A percentile compares a stretch with the other conserved stretches of the same genome.
Conservation (phyloP, 53 echinoderm and acorn worm species). For the Crossaster papposus region DNA sequence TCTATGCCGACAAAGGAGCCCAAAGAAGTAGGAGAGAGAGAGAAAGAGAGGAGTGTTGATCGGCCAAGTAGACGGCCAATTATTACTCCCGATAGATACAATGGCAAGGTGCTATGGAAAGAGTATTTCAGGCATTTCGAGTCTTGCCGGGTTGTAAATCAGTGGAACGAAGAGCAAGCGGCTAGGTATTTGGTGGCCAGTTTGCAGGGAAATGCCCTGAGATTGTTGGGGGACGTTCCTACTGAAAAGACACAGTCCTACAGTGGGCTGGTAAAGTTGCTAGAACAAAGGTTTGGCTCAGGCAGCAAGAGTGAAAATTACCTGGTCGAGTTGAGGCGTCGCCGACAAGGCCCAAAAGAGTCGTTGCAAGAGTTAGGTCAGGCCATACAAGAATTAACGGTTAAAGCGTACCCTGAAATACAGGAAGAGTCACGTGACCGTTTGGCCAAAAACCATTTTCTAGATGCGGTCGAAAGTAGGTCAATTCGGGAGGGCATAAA, state of each 20-base stretch:
- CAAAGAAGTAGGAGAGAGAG: too few relatives aligned
- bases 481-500: constrained; percentile 5
- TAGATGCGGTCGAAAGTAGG: constrained; percentile 1
- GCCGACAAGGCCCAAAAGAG: neutral
- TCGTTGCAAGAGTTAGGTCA: constrained; percentile 20
- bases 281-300: neutral
- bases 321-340: constrained; percentile 5
- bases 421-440: constrained; percentile 21
- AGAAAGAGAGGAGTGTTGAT: neutral
- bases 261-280: neutral
- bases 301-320: constrained; percentile 9
- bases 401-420: constrained; percentile 8
- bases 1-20: neutral
- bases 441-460: constrained; percentile 16
- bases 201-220: neutral
- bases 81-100: constrained; percentile 4
- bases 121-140: constrained; percentile 14
- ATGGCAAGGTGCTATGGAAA: constrained; percentile 20
- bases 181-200: neutral
- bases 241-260: neutral
- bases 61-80: neutral
- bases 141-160: neutral
- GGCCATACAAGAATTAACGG: constrained; percentile 14
- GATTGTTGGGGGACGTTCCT: neutral
- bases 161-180: constrained; percentile 17